phyloP scores from a whole-genome alignment of 2,797 vertebrate genomes.

The Spondyliosoma cantharus region DNA sequence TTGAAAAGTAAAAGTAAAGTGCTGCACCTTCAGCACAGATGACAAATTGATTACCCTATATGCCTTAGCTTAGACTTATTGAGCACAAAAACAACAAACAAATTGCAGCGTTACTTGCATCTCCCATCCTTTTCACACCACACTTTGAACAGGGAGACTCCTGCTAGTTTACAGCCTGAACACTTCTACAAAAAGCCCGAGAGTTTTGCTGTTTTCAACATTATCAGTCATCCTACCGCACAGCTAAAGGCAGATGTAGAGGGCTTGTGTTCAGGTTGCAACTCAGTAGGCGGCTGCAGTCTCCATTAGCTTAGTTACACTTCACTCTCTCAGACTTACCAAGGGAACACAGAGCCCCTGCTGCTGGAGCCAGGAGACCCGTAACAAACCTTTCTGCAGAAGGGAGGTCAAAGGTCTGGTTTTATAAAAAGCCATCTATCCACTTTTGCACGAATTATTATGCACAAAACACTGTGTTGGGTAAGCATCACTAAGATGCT shows the following conservation, averaged over 20 bases:
- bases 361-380: conserved; percentile 63
- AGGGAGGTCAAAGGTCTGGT: conserved; percentile 70
- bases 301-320: conserved; percentile 62
- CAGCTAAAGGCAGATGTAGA: conserved; percentile 28
- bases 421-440: conserved; percentile 60
- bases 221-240: conserved; percentile 23
- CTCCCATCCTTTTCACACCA: conserved; percentile 25
- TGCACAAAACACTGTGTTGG: conserved; percentile 51
- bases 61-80: conserved; percentile 1
- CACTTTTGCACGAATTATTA: conserved; percentile 57
- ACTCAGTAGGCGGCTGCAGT: conserved; percentile 52
- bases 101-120: not conserved
- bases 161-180: conserved; percentile 42
- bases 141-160: conserved; percentile 16
- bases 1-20: conserved; percentile 7
- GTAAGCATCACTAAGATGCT: conserved; percentile 42
- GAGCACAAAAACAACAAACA: not conserved
- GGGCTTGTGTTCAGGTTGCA: conserved; percentile 50
- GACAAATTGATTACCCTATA: not conserved
- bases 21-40: not conserved
- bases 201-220: conserved; percentile 17
- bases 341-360: conserved; percentile 64
- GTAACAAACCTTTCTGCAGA: conserved; percentile 74
- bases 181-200: conserved; percentile 10
- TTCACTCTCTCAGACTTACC: conserved; percentile 69